These are phyloP conservation scores for Bombus sylvicola DNA, from an alignment of 1,140 invertebrate genomes.

Conservation along the genomic window DNA sequence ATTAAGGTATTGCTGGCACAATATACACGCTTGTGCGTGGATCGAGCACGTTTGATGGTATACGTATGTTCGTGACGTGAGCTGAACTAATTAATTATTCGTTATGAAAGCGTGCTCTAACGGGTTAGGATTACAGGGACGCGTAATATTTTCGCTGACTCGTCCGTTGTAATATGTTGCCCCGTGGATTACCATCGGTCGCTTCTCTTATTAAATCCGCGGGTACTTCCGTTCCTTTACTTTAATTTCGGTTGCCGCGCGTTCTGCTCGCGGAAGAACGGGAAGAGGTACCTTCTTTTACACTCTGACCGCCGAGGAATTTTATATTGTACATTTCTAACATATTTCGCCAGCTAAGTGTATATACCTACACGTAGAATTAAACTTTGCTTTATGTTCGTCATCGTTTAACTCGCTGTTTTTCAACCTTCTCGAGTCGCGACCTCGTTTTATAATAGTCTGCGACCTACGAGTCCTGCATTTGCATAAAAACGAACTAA, in stretches of 20 bases:
- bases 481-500: not conserved
- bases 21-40: not conserved
- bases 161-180: slow-evolving; percentile 20
- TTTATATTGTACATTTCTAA: slow-evolving; percentile 24
- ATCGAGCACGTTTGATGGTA: not conserved
- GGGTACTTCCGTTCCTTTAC: slow-evolving; percentile 24
- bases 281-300: not conserved
- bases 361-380: not conserved
- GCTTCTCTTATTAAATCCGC: slow-evolving; percentile 35
- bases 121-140: slow-evolving; percentile 26
- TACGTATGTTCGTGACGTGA: not conserved
- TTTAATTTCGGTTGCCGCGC: slow-evolving; percentile 29
- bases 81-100: slow-evolving; percentile 47
- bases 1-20: slow-evolving; percentile 57
- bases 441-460: not conserved
- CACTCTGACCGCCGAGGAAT: not conserved
- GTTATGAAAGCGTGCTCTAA: slow-evolving; percentile 14
- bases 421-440: not conserved
- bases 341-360: not conserved
- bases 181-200: slow-evolving; percentile 11
- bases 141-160: slow-evolving; percentile 25
- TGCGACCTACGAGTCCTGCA: not conserved
- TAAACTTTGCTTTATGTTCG: slow-evolving; percentile 1
- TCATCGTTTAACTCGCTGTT: not conserved
- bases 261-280: no score